Conservation (phyloP, 1,140 invertebrate species). For the Metaphire vulgaris region DNA sequence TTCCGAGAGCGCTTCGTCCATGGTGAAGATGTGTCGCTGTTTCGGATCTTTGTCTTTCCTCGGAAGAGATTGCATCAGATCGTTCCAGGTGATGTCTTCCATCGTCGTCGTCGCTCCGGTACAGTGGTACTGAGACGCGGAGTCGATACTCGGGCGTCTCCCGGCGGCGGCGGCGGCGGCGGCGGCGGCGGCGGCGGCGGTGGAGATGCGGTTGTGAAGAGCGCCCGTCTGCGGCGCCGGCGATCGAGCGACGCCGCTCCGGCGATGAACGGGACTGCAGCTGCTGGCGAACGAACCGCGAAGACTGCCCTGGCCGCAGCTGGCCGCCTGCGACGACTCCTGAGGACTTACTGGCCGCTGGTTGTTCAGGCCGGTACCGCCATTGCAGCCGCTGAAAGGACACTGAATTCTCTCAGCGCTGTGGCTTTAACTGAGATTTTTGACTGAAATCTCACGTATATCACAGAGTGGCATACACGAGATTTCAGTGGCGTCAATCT, state of each 20-base stretch:
- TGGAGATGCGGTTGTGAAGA: not conserved
- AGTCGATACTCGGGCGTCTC: not conserved
- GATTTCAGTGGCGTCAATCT: no score
- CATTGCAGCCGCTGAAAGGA: constrained; percentile 60
- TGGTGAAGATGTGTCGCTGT: no score
- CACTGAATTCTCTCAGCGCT: no score
- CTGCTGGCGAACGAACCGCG: constrained; percentile 47
- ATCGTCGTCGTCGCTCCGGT: not conserved
- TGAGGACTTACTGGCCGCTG: constrained; percentile 52
- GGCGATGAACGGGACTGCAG: constrained; percentile 29
- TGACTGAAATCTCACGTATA: no score
- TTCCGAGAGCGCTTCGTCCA: no score
- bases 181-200: no score
- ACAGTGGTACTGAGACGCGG: not conserved
- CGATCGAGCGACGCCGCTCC: no score
- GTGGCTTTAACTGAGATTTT: no score
- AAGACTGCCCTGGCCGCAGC: constrained; percentile 47
- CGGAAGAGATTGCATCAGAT: not conserved
- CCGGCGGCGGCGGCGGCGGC: no score
- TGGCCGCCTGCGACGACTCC: constrained; percentile 41
- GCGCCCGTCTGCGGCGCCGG: not conserved
- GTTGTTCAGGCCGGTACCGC: constrained; percentile 54
- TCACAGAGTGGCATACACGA: no score
- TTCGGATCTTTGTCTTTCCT: no score
- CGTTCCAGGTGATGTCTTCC: not conserved